Base-by-base conservation (phyloP, 1,140 invertebrate genomes). In the Spodoptera frugiperda region DNA sequence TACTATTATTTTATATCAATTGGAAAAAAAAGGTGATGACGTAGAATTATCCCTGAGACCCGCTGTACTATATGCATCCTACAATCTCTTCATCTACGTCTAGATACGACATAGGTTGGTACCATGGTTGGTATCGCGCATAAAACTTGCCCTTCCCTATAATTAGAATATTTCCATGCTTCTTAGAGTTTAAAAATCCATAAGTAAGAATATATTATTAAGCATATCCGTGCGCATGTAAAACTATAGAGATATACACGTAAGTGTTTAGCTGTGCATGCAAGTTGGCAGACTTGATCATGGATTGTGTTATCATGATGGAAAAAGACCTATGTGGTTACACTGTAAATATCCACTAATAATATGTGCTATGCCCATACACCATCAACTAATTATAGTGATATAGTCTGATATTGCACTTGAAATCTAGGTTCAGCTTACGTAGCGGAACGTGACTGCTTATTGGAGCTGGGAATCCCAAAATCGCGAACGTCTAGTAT, bases 181-280 rank as follows among this genome's bases (percentile, higher is more conserved):
- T 61, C 57, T 15, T 39, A 39, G 4, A 65, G 10, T 12, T 48
- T 8, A 46, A 65, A 21, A n/a, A 48, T 48, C 17, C 21, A 48
- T 39, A 65, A 65, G 4, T 21, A 19, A 44, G 15, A 14, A 9
- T 10, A 1, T 59, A n/a, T 59, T 59, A 59, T 59, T 59, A 59
- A 9, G 25, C 4, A 14, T 59, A 59, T 59, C 55, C 25, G 30
- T 33, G 39, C 39, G 30, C 55, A 30, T 33, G 55, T 39, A 30
- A 51, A 25, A 33, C 12, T 15, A n/a, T n/a, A 25, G 6, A 33
- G 30, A 15, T 19, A 39, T 33, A 33, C n/a, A 15, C 8, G 11
- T 3, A 25, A 39, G 33, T 39, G 33, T 39, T 6, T 39, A 39
- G 33, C 33, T 39, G 33, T 8, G 33, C 33, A 39, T 39, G 33